Conservation (phyloP, 1,140 invertebrate species). For the Calliopsis andreniformis region DNA sequence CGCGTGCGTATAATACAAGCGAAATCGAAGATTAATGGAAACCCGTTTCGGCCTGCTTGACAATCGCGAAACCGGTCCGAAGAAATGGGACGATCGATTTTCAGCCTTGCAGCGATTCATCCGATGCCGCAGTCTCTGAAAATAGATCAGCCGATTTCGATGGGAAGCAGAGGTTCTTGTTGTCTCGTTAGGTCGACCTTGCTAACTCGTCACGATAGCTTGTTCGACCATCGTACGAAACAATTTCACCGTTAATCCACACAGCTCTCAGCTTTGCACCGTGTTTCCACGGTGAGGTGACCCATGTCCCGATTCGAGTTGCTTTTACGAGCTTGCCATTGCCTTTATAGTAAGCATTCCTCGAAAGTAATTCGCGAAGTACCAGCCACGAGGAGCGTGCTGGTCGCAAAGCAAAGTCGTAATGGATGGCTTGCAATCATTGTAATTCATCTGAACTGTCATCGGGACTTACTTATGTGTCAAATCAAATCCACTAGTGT, state of each 20-base stretch:
- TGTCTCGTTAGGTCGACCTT: not conserved
- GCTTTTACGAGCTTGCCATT: not conserved
- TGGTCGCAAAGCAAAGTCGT: too few species aligned
- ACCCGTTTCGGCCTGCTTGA: slow-evolving; percentile 49
- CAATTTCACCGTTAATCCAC: slow-evolving; percentile 32
- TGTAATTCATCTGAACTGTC: too few species aligned
- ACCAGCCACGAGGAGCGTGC: too few species aligned
- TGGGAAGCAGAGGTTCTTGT: not conserved
- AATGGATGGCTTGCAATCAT: too few species aligned
- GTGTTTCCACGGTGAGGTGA: slow-evolving; percentile 6
- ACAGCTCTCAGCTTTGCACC: not conserved
- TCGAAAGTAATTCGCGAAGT: not conserved
- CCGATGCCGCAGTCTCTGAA: not conserved
- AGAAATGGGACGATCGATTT: slow-evolving; percentile 58
- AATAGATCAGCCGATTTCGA: slow-evolving; percentile 17
- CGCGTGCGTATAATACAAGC: not conserved
- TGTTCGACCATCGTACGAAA: not conserved
- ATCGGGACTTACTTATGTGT: too few species aligned
- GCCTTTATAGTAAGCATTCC: not conserved
- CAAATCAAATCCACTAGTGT: too few species aligned
- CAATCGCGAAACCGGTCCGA: slow-evolving; percentile 53
- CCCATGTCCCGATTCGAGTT: slow-evolving; percentile 23
- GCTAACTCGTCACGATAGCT: slow-evolving; percentile 6
- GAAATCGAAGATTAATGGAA: slow-evolving; percentile 51
- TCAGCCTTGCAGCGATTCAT: slow-evolving; percentile 33